A percentile compares a stretch with the other conserved stretches of the same genome.
These are phyloP conservation scores for Peromyscus polionotus DNA, from an alignment of 2,113 vertebrate species.

Conservation along the genomic window DNA sequence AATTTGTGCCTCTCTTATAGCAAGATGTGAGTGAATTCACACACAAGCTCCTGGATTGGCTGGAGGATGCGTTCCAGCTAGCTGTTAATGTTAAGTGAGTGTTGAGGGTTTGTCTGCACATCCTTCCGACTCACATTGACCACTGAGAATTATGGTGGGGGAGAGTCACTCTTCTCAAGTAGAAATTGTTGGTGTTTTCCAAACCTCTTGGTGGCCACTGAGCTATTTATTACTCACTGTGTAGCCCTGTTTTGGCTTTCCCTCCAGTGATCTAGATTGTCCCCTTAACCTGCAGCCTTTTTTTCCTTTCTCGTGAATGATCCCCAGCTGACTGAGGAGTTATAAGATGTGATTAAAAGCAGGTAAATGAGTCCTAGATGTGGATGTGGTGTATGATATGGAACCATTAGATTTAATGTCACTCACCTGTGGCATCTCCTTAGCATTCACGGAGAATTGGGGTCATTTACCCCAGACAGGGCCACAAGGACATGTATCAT, in stretches of 20 bases:
- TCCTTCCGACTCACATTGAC: conserved; percentile 2
- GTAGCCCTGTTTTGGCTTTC: conserved; percentile 2
- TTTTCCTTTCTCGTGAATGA: background rate
- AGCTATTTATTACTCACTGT: background rate
- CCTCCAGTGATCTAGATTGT: background rate
- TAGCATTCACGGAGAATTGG: background rate
- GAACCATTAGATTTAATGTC: conserved; percentile 5
- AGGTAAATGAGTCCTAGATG: background rate
- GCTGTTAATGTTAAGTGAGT: conserved; percentile 94
- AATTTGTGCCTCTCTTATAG: conserved; percentile 79
- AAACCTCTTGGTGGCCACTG: background rate
- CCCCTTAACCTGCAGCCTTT: background rate
- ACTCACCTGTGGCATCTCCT: background rate
- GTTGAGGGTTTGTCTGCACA: background rate
- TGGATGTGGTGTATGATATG: background rate
- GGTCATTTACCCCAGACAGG: background rate
- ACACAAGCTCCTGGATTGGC: conserved; percentile 98
- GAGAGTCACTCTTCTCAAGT: background rate
- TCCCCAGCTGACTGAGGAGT: background rate
- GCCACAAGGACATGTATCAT: background rate
- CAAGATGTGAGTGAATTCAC: conserved; percentile 99
- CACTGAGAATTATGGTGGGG: background rate
- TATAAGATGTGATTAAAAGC: conserved; percentile 16
- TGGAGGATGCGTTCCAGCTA: conserved; percentile 97
- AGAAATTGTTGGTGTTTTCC: conserved; percentile 12